These are phyloP conservation scores for Zingel zingel DNA, from an alignment of 2,113 vertebrate species.

Conservation along the genomic window DNA sequence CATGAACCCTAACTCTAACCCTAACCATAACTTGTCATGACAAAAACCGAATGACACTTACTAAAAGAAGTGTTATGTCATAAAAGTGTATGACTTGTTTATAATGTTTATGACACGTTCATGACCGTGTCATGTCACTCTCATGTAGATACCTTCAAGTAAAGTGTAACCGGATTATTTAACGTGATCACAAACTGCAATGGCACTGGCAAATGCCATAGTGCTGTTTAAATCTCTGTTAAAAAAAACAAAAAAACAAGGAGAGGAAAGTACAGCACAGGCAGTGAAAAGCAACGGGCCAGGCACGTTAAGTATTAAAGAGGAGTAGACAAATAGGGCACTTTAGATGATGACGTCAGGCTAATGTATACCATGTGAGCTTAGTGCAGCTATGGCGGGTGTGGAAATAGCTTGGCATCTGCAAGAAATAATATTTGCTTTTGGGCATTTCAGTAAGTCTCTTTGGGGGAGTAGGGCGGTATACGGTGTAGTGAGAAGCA, in stretches of 20 bases:
- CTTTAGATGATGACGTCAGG: constrained; percentile 59
- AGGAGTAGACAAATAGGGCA: constrained; percentile 41
- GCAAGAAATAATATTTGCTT: constrained; percentile 77
- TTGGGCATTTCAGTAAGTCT: constrained; percentile 69
- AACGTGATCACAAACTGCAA: constrained; percentile 38
- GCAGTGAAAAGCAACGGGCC: not conserved
- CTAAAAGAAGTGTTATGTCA: too few relatives aligned
- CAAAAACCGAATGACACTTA: too few relatives aligned
- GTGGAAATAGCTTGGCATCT: constrained; percentile 66
- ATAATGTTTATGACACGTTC: too few relatives aligned
- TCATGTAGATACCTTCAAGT: too few relatives aligned
- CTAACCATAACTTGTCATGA: too few relatives aligned
- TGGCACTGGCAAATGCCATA: constrained; percentile 15
- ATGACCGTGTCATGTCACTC: too few relatives aligned
- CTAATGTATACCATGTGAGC: constrained; percentile 57
- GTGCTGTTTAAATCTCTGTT: not conserved
- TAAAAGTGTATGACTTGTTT: too few relatives aligned
- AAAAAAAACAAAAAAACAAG: constrained; percentile 7
- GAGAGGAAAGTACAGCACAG: constrained; percentile 2
- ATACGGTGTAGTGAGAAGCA: constrained; percentile 40
- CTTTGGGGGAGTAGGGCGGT: constrained; percentile 31
- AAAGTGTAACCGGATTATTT: not conserved
- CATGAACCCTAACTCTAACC: too few relatives aligned
- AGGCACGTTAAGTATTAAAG: constrained; percentile 17
- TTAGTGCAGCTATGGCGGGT: constrained; percentile 21